These are phyloP conservation scores for Lepidotrigona ventralis DNA, from an alignment of 1,140 invertebrate genomes.

Conservation along the genomic window DNA sequence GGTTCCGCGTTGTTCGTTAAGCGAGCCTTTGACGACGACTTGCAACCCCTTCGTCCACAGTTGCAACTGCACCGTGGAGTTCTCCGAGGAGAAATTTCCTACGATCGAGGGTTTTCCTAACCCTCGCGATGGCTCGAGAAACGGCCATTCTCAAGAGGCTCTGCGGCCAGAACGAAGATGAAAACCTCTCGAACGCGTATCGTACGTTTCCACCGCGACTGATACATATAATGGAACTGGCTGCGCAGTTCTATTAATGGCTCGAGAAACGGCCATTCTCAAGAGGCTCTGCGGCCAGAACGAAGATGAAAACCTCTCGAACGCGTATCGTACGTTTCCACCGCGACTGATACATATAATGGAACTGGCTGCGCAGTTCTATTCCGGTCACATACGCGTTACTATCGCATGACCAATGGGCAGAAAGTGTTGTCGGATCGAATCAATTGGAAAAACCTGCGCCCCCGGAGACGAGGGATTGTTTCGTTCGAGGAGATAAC, in stretches of 20 bases:
- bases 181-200: too few relatives aligned
- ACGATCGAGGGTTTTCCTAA: too few relatives aligned
- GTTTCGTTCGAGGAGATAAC: slow-evolving; percentile 24
- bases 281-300: too few relatives aligned
- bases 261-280: too few relatives aligned
- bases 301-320: neutral
- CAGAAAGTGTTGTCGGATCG: slow-evolving; percentile 59
- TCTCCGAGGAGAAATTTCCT: neutral
- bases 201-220: too few relatives aligned
- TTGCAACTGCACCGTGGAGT: neutral
- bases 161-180: neutral
- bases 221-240: too few relatives aligned
- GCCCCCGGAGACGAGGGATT: slow-evolving; percentile 7
- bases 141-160: too few relatives aligned
- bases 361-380: slow-evolving; percentile 13
- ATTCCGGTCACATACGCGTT: slow-evolving; percentile 55
- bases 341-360: slow-evolving; percentile 4
- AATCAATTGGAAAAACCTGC: slow-evolving; percentile 46
- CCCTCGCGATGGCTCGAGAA: too few relatives aligned
- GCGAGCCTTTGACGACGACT: too few relatives aligned
- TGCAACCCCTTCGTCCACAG: too few relatives aligned
- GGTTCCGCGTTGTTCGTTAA: slow-evolving; percentile 19
- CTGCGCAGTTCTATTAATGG: too few relatives aligned
- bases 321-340: slow-evolving; percentile 40
- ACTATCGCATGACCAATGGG: slow-evolving; percentile 46